phyloP scores from a whole-genome alignment of 1,140 invertebrate species.

The Hydropsyche tenuis region DNA sequence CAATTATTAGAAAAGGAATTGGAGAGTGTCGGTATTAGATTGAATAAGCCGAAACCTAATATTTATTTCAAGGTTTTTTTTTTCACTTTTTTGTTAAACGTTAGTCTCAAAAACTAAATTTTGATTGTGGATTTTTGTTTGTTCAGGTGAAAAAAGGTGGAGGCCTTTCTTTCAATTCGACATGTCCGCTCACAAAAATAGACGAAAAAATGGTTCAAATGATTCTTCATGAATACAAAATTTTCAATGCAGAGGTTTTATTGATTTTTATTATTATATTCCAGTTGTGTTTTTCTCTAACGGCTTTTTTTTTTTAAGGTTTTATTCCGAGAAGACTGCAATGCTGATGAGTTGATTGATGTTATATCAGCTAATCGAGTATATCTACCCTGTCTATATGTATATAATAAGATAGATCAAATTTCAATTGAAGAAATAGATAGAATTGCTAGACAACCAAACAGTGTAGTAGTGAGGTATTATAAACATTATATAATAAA shows the following conservation, averaged over 20 bases:
- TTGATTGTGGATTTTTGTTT: conserved; percentile 35
- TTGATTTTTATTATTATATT: background rate
- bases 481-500: background rate
- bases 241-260: conserved; percentile 92
- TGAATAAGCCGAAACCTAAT: conserved; percentile 94
- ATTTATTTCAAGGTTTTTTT: conserved; percentile 91
- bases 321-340: conserved; percentile 95
- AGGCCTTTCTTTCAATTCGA: conserved; percentile 98
- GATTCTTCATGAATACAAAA: conserved; percentile 99
- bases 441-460: conserved; percentile 85
- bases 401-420: conserved; percentile 99
- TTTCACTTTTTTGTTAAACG: background rate
- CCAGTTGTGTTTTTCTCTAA: background rate
- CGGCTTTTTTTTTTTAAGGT: conserved; percentile 60
- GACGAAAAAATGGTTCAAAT: conserved; percentile 98
- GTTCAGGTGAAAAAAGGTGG: conserved; percentile 92
- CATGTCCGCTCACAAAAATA: conserved; percentile 89
- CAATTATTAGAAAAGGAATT: conserved; percentile 90
- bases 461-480: conserved; percentile 94
- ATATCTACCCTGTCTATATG: conserved; percentile 96
- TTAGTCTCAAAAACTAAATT: no score
- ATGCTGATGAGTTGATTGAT: conserved; percentile 97
- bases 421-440: conserved; percentile 99
- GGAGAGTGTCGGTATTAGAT: conserved; percentile 94
- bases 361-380: conserved; percentile 98